Base-by-base conservation (phyloP, 2,113 vertebrate species). In the Trinectes maculatus region DNA sequence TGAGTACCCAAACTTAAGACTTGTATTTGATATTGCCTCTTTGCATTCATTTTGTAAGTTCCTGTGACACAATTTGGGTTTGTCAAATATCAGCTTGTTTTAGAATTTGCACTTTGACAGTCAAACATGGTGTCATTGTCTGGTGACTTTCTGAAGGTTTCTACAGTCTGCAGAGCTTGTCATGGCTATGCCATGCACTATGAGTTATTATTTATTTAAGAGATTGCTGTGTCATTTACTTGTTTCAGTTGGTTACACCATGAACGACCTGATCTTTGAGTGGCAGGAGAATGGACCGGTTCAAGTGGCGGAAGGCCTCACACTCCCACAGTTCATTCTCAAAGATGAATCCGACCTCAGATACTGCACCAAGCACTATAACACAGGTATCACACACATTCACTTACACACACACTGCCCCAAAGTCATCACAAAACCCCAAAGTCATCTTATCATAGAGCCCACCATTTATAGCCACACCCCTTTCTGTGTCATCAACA, bases 241-340 rank as follows among this genome's bases (percentile, higher is more conserved):
- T 49, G 65, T 82, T 87, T 43, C 89, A 99, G 97, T 99, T 88
- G 98, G 98, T 24, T 99, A 99, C 80, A 99, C 97, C 29, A 99
- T 99, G 98, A 98, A 99, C 36, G 98, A 99, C 82, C 95, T 99
- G 33, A 99, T 98, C 89, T 99, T 99, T 81, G 96, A 99, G 90
- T 99, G 98, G 98, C 96, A 99, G 93, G 95, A 96, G 84, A 96
- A 96, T 6, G 95, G 94, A 69, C 95, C 98, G 0, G 97, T 99
- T 21, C 98, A 99, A 92, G 93, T 99, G 78, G 98, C 97, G 2
- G 98, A 99, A 65, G 98, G 96, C 54, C 94, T 99, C 25, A 99
- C 97, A 7, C 91, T 99, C 33, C 98, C 98, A 24, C 98, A 99
- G 76, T 99, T 99, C 90, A 88, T 98, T 28, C 86, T 99, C 69